These are phyloP conservation scores for Acanthosepion esculentum DNA, from an alignment of 2,888 invertebrate genomes.

Conservation along the genomic window DNA sequence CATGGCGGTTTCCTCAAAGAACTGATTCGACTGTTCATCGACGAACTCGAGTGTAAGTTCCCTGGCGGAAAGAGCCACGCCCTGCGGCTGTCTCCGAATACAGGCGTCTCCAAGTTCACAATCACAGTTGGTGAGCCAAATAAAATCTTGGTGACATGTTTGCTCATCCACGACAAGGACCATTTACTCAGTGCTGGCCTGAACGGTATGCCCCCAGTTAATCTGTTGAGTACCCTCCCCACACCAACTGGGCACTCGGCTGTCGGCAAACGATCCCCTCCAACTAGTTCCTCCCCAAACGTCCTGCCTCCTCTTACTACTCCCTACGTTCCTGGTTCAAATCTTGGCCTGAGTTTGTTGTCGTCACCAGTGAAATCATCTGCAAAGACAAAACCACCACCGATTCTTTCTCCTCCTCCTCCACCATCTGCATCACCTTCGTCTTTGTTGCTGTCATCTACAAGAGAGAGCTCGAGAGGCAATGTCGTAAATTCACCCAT, in stretches of 20 bases:
- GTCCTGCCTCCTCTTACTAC: conserved; percentile 12
- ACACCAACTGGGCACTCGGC: neutral
- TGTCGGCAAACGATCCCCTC: conserved; percentile 20
- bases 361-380: conserved; percentile 21
- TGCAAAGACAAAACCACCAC: neutral
- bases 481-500: neutral
- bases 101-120: conserved; percentile 73
- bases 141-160: conserved; percentile 63
- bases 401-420: neutral
- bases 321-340: conserved; percentile 33
- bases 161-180: conserved; percentile 72
- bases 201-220: neutral
- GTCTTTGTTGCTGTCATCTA: neutral
- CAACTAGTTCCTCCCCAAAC: neutral
- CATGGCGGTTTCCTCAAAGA: conserved; percentile 74
- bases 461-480: neutral
- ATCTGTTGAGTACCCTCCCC: neutral
- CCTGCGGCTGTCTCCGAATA: conserved; percentile 72
- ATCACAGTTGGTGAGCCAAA: conserved; percentile 65
- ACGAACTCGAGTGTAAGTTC: conserved; percentile 65
- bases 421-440: neutral
- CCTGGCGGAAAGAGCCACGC: conserved; percentile 70
- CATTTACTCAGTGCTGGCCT: conserved; percentile 58
- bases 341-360: neutral
- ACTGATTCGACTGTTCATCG: conserved; percentile 71